These are phyloP conservation scores for Sarcophaga subvicina DNA, from an alignment of 2,888 invertebrate species.

Conservation along the genomic window DNA sequence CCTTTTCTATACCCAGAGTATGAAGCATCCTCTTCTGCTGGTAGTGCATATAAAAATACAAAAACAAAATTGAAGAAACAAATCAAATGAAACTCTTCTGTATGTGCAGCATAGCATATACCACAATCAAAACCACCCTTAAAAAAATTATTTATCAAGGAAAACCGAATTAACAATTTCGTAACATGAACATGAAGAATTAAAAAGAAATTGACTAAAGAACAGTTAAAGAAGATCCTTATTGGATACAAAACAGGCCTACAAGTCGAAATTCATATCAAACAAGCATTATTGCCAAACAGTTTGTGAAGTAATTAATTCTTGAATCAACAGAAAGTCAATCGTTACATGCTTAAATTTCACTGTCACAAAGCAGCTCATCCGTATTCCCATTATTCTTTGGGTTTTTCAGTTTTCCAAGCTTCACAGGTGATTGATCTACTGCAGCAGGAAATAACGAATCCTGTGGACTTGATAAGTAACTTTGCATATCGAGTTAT, in stretches of 20 bases:
- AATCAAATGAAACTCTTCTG: conserved; percentile 9
- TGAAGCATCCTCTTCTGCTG: conserved; percentile 37
- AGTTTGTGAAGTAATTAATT: conserved; percentile 25
- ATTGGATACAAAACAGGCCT: conserved; percentile 50
- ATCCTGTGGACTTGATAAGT: no score
- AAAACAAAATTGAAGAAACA: conserved; percentile 3
- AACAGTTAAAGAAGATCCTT: conserved; percentile 47
- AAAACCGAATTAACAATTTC: conserved; percentile 49
- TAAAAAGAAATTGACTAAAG: conserved; percentile 22
- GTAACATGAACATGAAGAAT: neutral
- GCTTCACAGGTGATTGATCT: no score
- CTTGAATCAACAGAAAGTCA: no score
- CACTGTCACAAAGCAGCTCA: no score
- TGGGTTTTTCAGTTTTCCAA: no score
- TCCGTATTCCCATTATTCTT: no score
- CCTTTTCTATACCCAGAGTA: conserved; percentile 26
- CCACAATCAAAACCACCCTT: conserved; percentile 67
- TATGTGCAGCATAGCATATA: conserved; percentile 45
- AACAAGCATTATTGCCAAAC: conserved; percentile 13
- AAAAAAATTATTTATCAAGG: conserved; percentile 57
- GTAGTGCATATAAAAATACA: conserved; percentile 13
- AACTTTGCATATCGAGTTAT: no score
- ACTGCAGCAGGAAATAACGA: no score
- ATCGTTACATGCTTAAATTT: no score
- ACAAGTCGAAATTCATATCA: conserved; percentile 35